Evolutionary conservation across 1,140 invertebrate genomes (phyloP).

Genomic region (Drosophila arawakana): DNA sequence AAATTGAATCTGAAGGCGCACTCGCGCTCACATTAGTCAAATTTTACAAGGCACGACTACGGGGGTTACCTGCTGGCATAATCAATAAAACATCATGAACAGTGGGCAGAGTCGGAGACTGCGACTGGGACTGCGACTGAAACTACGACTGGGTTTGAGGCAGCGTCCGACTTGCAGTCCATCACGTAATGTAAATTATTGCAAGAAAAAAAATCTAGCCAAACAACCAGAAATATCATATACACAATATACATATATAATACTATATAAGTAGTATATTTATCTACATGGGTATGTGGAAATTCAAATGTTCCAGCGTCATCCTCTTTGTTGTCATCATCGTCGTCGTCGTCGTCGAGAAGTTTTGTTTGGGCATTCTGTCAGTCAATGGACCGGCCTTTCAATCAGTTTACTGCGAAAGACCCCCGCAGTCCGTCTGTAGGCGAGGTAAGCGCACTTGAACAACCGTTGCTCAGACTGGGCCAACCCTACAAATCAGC

Average conservation of each 20-base stretch:
- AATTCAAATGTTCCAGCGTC: slow-evolving; percentile 31
- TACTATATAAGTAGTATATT: slow-evolving; percentile 5
- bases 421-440: slow-evolving; percentile 26
- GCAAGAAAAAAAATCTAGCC: slow-evolving; percentile 64
- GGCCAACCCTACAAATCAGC: slow-evolving; percentile 35
- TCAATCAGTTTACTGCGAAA: slow-evolving; percentile 21
- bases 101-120: slow-evolving; percentile 53
- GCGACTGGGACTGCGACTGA: not conserved
- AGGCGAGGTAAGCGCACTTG: slow-evolving; percentile 31
- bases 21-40: slow-evolving; percentile 72
- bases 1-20: slow-evolving; percentile 77
- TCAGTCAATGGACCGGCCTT: slow-evolving; percentile 46
- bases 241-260: not conserved
- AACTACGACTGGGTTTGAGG: not conserved
- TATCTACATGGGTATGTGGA: not conserved
- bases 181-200: slow-evolving; percentile 75
- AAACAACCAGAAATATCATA: slow-evolving; percentile 27
- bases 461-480: slow-evolving; percentile 13
- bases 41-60: slow-evolving; percentile 57
- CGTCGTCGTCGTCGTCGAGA: slow-evolving; percentile 30
- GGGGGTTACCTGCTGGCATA: slow-evolving; percentile 69
- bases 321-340: slow-evolving; percentile 13
- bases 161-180: slow-evolving; percentile 30
- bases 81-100: slow-evolving; percentile 78
- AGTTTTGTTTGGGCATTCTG: slow-evolving; percentile 69